Evolutionary conservation across 2,797 vertebrate genomes (phyloP), one percentile per base, ranked within the genome.

Genomic region (Melanotaenia pygmaea): DNA sequence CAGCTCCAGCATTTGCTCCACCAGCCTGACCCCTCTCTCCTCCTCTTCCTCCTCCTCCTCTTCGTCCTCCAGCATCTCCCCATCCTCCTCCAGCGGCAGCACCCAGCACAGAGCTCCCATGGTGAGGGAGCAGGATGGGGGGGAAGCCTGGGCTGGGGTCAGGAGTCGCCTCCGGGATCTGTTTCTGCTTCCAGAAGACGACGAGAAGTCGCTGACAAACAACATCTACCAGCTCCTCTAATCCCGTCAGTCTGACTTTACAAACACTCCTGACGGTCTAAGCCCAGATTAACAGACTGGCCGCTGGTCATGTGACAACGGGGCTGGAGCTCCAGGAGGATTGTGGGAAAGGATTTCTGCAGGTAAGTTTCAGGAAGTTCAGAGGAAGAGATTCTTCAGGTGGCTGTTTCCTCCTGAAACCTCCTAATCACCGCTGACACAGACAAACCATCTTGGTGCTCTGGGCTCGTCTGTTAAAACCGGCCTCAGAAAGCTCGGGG

Each of bases 41-140:
- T 77, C 77, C 24, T 74, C 80, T 32, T 64, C 77, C n/a, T 74
- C 80, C 35, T 65, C 32, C 1, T 34, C 59, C 67, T 58, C 60
- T 13, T 72, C 68, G 50, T 85, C 81, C 58, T 80, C 74, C 74
- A 67, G 67, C 24, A 5, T 28, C 66, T 81, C 83, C 67, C 45
- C 50, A 28, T 89, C 87, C 67, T 91, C 88, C 51, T 92, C 88
- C 60, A 18, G 82, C 0, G 90, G 88, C 65, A 90, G 74, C 77
- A 91, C 80, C 90, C 88, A 90, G 88, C 91, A 92, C 84, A 92
- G 84, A n/a, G 79, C 83, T 1, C 87, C 85, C 77, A 90, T 80
- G 53, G 22, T 6, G 2, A 71, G 35, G 7, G 63, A 43, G 40
- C 40, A 43, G 40, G 40, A 43, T 16, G 40, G 14, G 13, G 40